Base-by-base conservation (phyloP, 2,888 invertebrate genomes). In the Pardosa pseudoannulata region DNA sequence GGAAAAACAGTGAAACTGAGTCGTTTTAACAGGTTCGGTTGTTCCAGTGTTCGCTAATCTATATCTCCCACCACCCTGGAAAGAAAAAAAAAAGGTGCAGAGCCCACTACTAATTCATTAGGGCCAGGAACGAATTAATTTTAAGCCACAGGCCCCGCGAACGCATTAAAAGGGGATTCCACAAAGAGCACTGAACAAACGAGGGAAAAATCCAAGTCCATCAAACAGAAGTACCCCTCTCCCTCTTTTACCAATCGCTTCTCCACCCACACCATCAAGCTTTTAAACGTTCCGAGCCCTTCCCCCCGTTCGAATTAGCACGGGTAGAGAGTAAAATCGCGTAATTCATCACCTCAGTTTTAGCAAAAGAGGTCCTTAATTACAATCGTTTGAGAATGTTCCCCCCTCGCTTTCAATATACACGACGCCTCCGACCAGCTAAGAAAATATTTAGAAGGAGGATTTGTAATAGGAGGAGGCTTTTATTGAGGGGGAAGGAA, bases 311-410 rank as follows among this genome's bases (percentile, higher is more conserved):
- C 56, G 16, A 56, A 56, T 56, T 56, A 56, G 56, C 56, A 6
- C 3, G 56, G 56, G 56, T 3, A 2, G 56, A 13, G 56, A 56
- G 56, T 23, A 23, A 56, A 56, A 56, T 56, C 56, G 23, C 56
- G 56, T 23, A 56, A 56, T 56, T 56, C 56, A 56, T 56, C 56
- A 56, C 23, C 56, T 5, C 56, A 23, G 56, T 56, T 56, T 23
- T 56, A 23, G 16, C 3, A 46, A 16, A n/a, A 11, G 56, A 56
- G 56, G 56, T 23, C 72, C 73, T 78, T 83, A 83, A 83, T 83
- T 78, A 78, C 56, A 83, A 83, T 83, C 83, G 70, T 65, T 83
- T 75, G 64, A 76, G 62, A 50, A 36, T 31, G n/a, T n/a, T n/a
- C n/a, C n/a, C 36, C 78, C 39, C 75, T 19, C 32, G 46, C 65